Base-by-base conservation (phyloP, 2,888 invertebrate species). In the Ectobius pallidus region DNA sequence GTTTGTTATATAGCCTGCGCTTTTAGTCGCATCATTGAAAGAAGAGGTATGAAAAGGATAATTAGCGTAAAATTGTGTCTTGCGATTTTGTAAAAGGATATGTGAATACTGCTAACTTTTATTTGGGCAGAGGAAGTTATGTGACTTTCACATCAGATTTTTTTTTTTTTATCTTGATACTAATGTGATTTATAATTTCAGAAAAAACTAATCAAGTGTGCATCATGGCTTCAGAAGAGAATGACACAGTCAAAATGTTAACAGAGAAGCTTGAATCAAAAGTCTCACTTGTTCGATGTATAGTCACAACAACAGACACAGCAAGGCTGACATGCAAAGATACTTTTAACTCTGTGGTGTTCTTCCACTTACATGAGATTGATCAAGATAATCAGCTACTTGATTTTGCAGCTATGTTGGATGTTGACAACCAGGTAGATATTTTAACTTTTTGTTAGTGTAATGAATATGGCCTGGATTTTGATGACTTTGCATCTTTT, bases 281-380 rank as follows among this genome's bases (percentile, higher is more conserved):
- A 55, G 78, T 77, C 2, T 67, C 77, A 14, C 72, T 70, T 18
- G 75, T 79, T n/a, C 73, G 75, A 39, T 67, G 72, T 18, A 68
- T 77, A 4, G 72, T 76, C n/a, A 74, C 75, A n/a, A 55, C 18
- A 1, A 20, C 58, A 1, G 34, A 67, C 3, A 18, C 46, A 3
- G 62, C 39, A 58, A 49, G 42, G 20, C 9, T 18, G 30, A 30
- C 49, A 22, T 61, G 11, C 25, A 52, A 34, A 49, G 69, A 72
- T 30, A 49, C 7, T 22, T 79, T 76, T 73, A 79, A 79, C 65
- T 77, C 77, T 11, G 75, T 79, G 14, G 76, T 79, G 7, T 74
- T 78, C 27, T 78, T 79, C 58, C 79, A 79, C 55, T 42, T 72
- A 32, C 75, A 77, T 55, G 78, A 79, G 70, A 78, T 79, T 42